phyloP scores from a whole-genome alignment of 2,113 vertebrate species.

The Sula dactylatra region DNA sequence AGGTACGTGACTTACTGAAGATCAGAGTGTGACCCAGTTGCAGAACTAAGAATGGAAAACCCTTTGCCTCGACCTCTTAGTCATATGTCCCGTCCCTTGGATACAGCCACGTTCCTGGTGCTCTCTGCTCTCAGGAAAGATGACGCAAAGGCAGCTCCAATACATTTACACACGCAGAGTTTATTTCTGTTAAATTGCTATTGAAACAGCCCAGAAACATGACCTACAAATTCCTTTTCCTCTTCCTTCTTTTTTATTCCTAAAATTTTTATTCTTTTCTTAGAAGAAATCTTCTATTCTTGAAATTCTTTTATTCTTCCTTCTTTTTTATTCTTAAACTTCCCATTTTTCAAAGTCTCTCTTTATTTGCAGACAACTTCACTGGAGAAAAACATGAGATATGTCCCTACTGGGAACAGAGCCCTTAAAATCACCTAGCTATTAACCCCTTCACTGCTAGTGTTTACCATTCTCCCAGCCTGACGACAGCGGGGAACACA shows the following conservation, averaged over 20 bases:
- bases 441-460: neutral
- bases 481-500: fast-evolving
- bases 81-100: neutral
- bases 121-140: neutral
- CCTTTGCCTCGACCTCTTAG: neutral
- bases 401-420: neutral
- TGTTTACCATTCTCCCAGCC: neutral
- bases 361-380: neutral
- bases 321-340: neutral
- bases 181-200: neutral
- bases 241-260: neutral
- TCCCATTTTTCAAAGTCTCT: neutral
- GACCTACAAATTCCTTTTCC: neutral
- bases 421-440: neutral
- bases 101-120: neutral
- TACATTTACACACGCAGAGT: neutral
- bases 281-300: neutral
- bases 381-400: neutral
- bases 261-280: neutral
- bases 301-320: neutral
- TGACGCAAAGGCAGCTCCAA: neutral
- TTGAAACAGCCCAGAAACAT: neutral
- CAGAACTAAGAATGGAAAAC: neutral
- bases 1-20: neutral
- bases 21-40: neutral